Conservation (phyloP, 2,888 invertebrate species). For the Pristionchus arcanus region DNA sequence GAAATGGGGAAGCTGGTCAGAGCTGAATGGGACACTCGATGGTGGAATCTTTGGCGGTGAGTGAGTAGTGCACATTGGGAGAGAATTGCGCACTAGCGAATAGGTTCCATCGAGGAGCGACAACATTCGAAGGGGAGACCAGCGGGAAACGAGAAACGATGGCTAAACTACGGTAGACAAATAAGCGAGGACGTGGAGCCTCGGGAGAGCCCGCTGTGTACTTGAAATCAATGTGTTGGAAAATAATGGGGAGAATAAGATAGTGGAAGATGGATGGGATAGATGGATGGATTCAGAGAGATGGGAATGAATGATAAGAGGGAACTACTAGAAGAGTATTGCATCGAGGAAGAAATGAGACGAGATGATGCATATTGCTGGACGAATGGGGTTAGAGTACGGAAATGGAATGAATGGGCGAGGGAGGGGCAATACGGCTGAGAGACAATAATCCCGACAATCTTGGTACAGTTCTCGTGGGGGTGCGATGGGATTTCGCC, state of each 20-base stretch:
- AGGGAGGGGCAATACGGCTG: not conserved
- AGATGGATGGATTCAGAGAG: not conserved
- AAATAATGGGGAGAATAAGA: not conserved
- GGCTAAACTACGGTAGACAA: not conserved
- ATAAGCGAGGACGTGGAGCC: conserved; percentile 20
- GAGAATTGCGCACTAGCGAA: not conserved
- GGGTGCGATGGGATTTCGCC: not conserved
- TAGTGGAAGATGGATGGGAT: not conserved
- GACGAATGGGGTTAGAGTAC: not conserved
- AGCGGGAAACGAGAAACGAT: not conserved
- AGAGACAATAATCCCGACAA: not conserved
- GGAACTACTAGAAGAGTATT: not conserved
- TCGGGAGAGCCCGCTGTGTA: conserved; percentile 37
- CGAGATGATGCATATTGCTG: conserved; percentile 12
- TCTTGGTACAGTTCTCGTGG: not conserved
- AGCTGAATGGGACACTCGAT: conserved; percentile 12
- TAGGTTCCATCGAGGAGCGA: conserved; percentile 29
- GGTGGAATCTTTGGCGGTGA: not conserved
- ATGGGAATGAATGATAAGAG: not conserved
- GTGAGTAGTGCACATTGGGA: not conserved
- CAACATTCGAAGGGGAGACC: not conserved
- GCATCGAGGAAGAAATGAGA: not conserved
- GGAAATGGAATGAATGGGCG: not conserved
- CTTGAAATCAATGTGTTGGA: not conserved
- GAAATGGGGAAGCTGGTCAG: not conserved